These are phyloP conservation scores for Holothuria scabra DNA, from an alignment of 53 echinoderm and acorn worm species.

Conservation along the genomic window DNA sequence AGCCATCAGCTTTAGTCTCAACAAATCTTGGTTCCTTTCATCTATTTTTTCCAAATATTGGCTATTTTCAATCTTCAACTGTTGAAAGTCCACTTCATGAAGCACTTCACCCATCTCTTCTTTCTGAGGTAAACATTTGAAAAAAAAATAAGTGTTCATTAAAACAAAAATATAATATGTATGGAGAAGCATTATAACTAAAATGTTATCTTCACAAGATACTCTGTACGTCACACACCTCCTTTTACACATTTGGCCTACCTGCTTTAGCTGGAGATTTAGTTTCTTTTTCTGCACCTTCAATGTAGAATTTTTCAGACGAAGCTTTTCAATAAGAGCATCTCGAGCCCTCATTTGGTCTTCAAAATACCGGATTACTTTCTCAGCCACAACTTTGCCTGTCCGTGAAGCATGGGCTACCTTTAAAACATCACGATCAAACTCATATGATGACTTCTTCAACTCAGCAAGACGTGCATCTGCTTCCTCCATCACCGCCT, in stretches of 20 bases:
- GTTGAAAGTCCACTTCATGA: constrained; percentile 99
- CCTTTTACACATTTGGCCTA: constrained; percentile 3
- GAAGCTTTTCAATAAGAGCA: constrained; percentile 93
- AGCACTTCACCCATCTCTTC: constrained; percentile 99
- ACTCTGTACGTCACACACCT: too few relatives aligned
- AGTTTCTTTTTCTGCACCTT: constrained; percentile 99
- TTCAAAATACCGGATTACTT: constrained; percentile 89
- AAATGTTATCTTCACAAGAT: too few relatives aligned
- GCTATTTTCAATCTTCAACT: constrained; percentile 99
- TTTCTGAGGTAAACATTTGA: constrained; percentile 63
- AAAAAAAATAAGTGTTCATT: background rate
- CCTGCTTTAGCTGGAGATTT: constrained; percentile 96
- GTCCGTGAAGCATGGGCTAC: constrained; percentile 77
- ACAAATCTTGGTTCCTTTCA: constrained; percentile 92
- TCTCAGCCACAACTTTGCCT: constrained; percentile 87
- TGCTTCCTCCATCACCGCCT: constrained; percentile 98
- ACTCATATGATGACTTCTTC: constrained; percentile 96
- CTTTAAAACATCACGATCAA: constrained; percentile 94
- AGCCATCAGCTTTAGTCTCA: constrained; percentile 94
- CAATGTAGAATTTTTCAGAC: constrained; percentile 96
- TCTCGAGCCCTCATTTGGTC: constrained; percentile 87
- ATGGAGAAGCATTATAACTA: too few relatives aligned
- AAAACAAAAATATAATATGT: too few relatives aligned
- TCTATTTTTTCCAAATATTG: constrained; percentile 99
- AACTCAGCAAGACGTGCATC: constrained; percentile 93